Base-by-base conservation (phyloP, 1,140 invertebrate species). In the Rhyacophila brunnea region DNA sequence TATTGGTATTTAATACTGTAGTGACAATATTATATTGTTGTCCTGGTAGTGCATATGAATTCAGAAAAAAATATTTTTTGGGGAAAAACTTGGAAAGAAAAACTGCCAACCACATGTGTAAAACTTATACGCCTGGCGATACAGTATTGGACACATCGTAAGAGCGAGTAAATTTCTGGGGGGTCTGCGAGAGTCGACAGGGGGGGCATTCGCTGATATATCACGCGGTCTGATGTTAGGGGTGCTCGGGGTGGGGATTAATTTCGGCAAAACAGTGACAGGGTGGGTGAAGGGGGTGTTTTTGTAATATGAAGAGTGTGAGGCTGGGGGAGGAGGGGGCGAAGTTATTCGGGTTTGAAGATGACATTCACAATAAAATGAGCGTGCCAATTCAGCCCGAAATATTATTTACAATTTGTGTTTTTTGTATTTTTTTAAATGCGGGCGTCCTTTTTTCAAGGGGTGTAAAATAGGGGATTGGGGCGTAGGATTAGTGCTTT, bases 321-420 rank as follows among this genome's bases (percentile, higher is more conserved):
- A n/a, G n/a, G n/a, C n/a, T n/a, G n/a, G n/a, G n/a, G n/a, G n/a
- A n/a, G 9, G 23, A 9, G 23, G 23, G 23, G 23, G 23, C 9
- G 23, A 28, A 28, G 46, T 55, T 55, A 55, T 55, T 55, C 46
- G 42, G 52, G 52, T 55, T 55, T 55, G 52, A 55, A 55, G 52
- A 55, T 55, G 52, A 55, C 52, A 55, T 55, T 55, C 46, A 44
- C 52, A 46, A 55, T 55, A 46, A 46, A 42, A 34, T 40, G 42
- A 55, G 28, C 46, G 36, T 55, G 40, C 51, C 40, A 53, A 53
- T 53, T 32, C 51, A 35, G 51, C 36, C 18, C 23, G 23, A 28
- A 28, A 28, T 28, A 28, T 28, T 28, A 28, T 28, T 28, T 28
- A 13, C 13, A 18, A 18, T 42, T 14, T 18, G 17, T 42, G 17